Percentiles rank a stretch among this genome's conserved stretches.
These are phyloP conservation scores for Cydia fagiglandana DNA, from an alignment of 1,140 invertebrate species.

Conservation along the genomic window DNA sequence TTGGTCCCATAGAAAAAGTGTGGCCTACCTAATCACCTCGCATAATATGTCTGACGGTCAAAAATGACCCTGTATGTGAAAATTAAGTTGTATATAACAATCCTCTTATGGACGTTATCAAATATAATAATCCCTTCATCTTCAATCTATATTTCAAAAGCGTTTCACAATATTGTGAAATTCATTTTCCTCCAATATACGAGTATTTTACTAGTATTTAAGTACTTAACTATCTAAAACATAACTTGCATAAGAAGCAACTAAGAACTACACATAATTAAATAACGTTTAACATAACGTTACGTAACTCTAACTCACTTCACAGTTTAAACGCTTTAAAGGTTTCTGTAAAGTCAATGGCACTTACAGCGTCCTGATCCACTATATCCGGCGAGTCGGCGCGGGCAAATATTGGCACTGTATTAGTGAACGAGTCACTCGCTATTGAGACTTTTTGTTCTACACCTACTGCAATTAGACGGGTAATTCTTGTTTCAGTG, in stretches of 20 bases:
- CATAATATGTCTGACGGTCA: no score
- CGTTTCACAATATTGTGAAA: neutral
- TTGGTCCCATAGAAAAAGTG: no score
- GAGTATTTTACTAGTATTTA: no score
- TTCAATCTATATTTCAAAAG: neutral
- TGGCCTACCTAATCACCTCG: no score
- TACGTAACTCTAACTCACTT: neutral
- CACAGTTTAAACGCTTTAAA: neutral
- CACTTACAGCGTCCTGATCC: slow-evolving; percentile 39
- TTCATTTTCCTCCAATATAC: neutral
- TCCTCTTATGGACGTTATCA: neutral
- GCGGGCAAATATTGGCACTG: slow-evolving; percentile 68
- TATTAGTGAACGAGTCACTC: slow-evolving; percentile 67
- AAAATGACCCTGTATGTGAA: no score
- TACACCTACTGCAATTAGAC: slow-evolving; percentile 22
- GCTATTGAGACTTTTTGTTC: slow-evolving; percentile 41
- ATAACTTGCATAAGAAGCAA: no score
- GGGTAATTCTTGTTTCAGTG: neutral
- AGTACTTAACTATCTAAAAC: neutral
- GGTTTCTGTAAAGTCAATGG: slow-evolving; percentile 34
- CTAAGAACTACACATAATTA: neutral
- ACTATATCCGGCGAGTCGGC: slow-evolving; percentile 43
- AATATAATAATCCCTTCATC: neutral
- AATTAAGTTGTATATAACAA: neutral
- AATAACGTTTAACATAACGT: neutral